Base-by-base conservation (phyloP, 2,797 vertebrate species). In the Ctenopoma multispine region DNA sequence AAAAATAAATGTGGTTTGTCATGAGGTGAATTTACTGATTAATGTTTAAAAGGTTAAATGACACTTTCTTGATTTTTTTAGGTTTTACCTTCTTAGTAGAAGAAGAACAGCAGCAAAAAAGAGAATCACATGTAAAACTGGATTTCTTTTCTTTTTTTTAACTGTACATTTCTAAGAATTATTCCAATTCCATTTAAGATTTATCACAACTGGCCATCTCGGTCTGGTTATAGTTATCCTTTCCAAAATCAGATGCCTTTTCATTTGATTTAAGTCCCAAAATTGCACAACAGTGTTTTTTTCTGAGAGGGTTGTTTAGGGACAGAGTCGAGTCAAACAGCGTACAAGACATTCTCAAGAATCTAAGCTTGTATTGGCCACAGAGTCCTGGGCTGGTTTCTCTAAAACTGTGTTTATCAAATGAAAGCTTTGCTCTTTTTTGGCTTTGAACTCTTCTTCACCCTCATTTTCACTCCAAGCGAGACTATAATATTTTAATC, bases 361-460 rank as follows among this genome's bases (percentile, higher is more conserved):
- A 81, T 53, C 48, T 67, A 66, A 88, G 80, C 61, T 81, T 77
- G 53, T 66, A 49, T 69, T 89, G 86, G 81, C 76, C 68, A 49
- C 76, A 59, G 60, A 55, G 53, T 61, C 56, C 13, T 0, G 1
- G 40, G 54, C 10, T 62, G 70, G 43, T 79, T 65, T 76, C 69
- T 81, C 65, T 55, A 64, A 75, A 78, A 82, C n/a, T 20, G 21
- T 62, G 64, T 82, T 87, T 77, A 86, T 83, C 71, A 24, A 82
- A 57, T 36, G 15, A 75, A 79, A 81, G 53, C 46, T 53, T 71
- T 31, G 21, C 44, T 71, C 50, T 64, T 62, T 64, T 81, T 55
- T 57, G 60, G 67, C 79, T 80, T 79, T 77, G 50, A 79, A 65
- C 62, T 72, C 41, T 4, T 58, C 34, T 50, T 63, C 62, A 87